Percentiles rank a stretch among this genome's conserved stretches.
Conservation (phyloP, 2,113 vertebrate species). For the Spilogale gracilis region DNA sequence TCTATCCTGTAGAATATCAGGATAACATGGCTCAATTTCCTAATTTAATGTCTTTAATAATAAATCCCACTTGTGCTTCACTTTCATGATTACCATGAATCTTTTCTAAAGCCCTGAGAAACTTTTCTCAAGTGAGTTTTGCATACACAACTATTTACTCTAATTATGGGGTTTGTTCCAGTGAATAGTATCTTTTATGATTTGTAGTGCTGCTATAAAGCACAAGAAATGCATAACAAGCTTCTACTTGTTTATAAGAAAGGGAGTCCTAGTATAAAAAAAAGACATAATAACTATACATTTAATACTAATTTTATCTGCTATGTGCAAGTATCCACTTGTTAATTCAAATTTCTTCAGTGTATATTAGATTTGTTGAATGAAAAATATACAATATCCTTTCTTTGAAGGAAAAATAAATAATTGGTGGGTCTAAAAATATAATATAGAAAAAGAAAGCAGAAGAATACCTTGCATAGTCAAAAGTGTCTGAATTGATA, state of each 20-base stretch:
- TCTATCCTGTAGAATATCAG: not conserved
- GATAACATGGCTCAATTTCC: not conserved
- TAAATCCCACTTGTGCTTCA: not conserved
- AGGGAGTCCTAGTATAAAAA: not conserved
- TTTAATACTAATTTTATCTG: not conserved
- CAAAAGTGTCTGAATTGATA: not conserved
- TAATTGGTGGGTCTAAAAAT: not conserved
- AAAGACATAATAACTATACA: not conserved
- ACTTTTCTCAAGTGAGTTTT: not conserved
- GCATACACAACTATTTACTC: not conserved
- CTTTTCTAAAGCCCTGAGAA: not conserved
- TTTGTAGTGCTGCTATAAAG: not conserved
- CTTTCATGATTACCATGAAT: not conserved
- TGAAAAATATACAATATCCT: not conserved
- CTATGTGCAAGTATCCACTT: not conserved
- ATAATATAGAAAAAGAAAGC: not conserved
- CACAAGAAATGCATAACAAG: not conserved
- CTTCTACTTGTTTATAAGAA: not conserved
- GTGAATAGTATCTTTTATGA: not conserved
- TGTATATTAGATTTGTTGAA: not conserved
- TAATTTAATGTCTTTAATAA: not conserved
- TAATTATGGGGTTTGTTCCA: not conserved
- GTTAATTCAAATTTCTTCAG: not conserved
- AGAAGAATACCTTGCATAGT: not conserved
- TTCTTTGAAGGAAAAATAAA: not conserved